Evolutionary conservation across 2,888 invertebrate genomes (phyloP), one percentile per base, ranked within the genome.

Genomic region (Odontocolon sp.): DNA sequence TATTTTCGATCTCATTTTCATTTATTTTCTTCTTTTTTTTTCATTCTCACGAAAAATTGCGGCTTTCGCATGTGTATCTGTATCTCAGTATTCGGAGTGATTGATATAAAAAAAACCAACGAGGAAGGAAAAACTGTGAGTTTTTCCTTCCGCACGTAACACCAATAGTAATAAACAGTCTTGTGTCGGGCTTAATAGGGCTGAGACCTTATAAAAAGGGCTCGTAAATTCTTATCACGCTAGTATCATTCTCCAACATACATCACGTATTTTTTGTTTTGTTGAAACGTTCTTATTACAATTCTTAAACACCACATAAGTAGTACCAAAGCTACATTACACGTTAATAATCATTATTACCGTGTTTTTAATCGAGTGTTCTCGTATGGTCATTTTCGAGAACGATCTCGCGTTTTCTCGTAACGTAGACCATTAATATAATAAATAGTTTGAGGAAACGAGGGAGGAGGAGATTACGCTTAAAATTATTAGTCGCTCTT

Each of bases 131-230:
- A 78, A 69, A 80, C 64, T 67, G 70, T 77, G 78, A 76, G 47
- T 56, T 63, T 63, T 81, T 80, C 79, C 64, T 83, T 85, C 64
- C 78, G 71, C 82, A 81, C 80, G 80, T 82, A 84, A 86, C 83
- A 84, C 83, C 82, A 84, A 88, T 86, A 84, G 81, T 85, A 83
- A 84, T 86, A 85, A 86, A 88, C 88, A 88, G 89, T 88, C 87
- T 88, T 88, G 83, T 85, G 83, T 85, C 83, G 85, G 84, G 84
- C 84, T 84, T 80, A 80, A 82, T 81, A 80, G 76, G 69, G 50
- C 45, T 54, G 45, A n/a, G 61, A 63, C 63, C 26, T 68, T 33
- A 47, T 33, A 40, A 54, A 67, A 45, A 54, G 23, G 69, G 57
- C 64, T 57, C 75, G 33, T 50, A 28, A 54, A 70, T 59, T 61